Base-by-base conservation (phyloP, 2,113 vertebrate species). In the Candoia aspera region DNA sequence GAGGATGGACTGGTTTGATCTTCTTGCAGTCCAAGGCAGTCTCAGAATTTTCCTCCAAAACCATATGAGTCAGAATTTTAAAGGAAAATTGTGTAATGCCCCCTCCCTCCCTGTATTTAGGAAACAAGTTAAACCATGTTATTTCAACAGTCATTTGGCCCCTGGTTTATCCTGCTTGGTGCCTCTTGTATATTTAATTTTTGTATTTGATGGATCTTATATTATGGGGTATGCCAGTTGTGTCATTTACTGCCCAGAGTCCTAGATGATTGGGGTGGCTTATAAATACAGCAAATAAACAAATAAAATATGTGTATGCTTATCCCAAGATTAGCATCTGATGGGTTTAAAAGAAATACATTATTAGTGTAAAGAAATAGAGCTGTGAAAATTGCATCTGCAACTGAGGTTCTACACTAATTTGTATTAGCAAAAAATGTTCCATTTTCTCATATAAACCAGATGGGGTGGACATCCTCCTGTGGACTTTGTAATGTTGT, bases 301-400 rank as follows among this genome's bases (percentile, higher is more conserved):
- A 42, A 42, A 42, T 42, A 42, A 42, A 42, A 42, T 90, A 85
- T 29, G 17, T 68, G 90, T 49, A 92, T 53, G 86, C 46, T 37
- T 87, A 84, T 95, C 64, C 68, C 13, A 0, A 0, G 0, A 49
- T 90, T 93, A 87, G 90, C 90, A 62, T 0, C 0, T 9, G 49
- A 49, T 49, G 49, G 49, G 49, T 49, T 49, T 93, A 93, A 46
- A 42, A 68, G 37, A 85, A 93, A 91, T 94, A 84, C 23, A 94
- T 96, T 93, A 46, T 94, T 94, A 87, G 23, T 21, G 8, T 55
- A 37, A 87, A 93, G 60, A 90, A 37, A 24, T 92, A 42, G 84
- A 94, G 94, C 92, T 29, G 0, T 79, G 86, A 73, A 85, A 88
- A 94, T 89, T 88, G 59, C 0, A 57, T 93, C 12, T 89, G 37